phyloP scores from a whole-genome alignment of 2,113 vertebrate genomes.

The Penelope pileata region DNA sequence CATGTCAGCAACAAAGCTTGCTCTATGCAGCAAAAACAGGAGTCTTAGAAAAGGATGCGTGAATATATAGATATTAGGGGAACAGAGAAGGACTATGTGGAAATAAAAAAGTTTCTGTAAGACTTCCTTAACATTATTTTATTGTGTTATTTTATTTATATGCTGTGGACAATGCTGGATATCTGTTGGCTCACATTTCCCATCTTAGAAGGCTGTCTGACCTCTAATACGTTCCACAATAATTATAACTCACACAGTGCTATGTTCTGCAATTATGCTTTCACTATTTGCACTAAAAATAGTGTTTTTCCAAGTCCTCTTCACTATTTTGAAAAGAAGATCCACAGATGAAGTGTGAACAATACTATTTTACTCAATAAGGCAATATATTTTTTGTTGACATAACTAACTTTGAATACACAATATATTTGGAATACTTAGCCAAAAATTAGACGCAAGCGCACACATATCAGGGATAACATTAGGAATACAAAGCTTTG shows the following conservation, averaged over 20 bases:
- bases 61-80: background rate
- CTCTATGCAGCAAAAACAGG: background rate
- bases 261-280: background rate
- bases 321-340: background rate
- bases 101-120: background rate
- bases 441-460: background rate
- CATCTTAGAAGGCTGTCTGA: background rate
- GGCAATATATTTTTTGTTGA: background rate
- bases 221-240: too few species aligned
- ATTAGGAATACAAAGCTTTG: background rate
- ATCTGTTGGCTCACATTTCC: background rate
- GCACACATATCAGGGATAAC: background rate
- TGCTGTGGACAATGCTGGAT: background rate
- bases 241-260: background rate
- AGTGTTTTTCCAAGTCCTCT: background rate
- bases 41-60: background rate
- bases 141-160: background rate
- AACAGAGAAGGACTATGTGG: background rate
- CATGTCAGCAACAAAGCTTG: background rate
- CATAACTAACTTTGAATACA: background rate
- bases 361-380: background rate
- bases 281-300: background rate
- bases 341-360: background rate
- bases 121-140: background rate
- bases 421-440: background rate